Percentiles rank a stretch among this genome's conserved stretches.
phyloP scores from a whole-genome alignment of 2,113 vertebrate species.

The Spermophilus dauricus region DNA sequence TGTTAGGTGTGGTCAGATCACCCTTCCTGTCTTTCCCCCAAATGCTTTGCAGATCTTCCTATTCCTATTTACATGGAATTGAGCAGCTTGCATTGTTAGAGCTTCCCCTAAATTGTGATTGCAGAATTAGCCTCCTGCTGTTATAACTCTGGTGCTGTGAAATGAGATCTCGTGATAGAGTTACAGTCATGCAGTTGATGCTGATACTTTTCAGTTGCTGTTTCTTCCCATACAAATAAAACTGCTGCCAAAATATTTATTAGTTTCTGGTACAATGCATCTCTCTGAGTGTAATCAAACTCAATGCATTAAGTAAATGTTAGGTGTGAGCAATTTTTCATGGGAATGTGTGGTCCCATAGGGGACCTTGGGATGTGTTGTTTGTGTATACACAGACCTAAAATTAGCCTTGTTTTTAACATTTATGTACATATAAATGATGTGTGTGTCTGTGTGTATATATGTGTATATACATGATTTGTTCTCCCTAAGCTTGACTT shows the following conservation, averaged over 20 bases:
- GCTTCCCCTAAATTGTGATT: conserved; percentile 65
- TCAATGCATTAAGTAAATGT: not conserved
- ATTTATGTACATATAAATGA: not conserved
- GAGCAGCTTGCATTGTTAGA: conserved; percentile 64
- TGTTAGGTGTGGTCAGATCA: not conserved
- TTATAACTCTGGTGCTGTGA: conserved; percentile 62
- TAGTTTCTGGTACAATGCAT: not conserved
- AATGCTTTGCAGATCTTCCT: not conserved
- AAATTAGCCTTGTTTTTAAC: not conserved
- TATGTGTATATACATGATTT: not conserved
- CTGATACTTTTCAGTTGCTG: conserved; percentile 49
- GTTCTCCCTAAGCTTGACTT: conserved; percentile 1
- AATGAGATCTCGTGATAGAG: conserved; percentile 67
- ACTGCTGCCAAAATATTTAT: conserved; percentile 53
- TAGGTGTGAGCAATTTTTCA: not conserved
- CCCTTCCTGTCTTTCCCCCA: not conserved
- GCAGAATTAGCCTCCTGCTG: conserved; percentile 75
- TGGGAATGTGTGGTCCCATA: not conserved
- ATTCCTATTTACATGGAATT: conserved; percentile 25
- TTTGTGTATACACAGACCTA: not conserved
- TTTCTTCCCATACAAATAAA: conserved; percentile 65
- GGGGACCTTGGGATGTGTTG: not conserved
- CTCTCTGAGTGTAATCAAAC: conserved; percentile 13
- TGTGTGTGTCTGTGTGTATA: not conserved
- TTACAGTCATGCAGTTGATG: conserved; percentile 49